Evolutionary conservation across 2,888 invertebrate genomes (phyloP), one percentile per base, ranked within the genome.

Genomic region (Polymixis lichenea): DNA sequence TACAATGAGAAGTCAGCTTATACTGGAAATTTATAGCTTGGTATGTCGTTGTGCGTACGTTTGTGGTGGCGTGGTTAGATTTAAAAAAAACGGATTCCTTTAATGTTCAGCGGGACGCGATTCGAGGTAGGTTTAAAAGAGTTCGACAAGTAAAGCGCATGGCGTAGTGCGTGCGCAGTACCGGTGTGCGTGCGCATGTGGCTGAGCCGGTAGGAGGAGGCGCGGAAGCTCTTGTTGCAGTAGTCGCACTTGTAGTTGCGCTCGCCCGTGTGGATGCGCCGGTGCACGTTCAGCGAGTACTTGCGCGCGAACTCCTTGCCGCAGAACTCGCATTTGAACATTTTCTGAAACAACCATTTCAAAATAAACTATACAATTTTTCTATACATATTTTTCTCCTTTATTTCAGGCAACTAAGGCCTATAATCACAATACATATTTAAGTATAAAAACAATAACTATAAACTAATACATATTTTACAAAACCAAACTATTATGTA

Each of bases 251-350:
- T 97, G 94, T 98, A 99, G 95, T 98, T 98, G 72, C 98, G 97
- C 91, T 99, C 99, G 17, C 98, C 98, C 0, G 98, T 98, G 93
- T 98, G 98, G 67, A 98, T 98, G 72, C 98, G 97, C 0, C 98
- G 97, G 92, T 99, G 99, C 0, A 99, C 97, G 70, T 98, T 98
- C 68, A 99, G 94, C 0, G 98, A 98, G 93, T 99, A 99, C 88
- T 98, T 98, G 65, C 99, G 97, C 0, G 98, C 98, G 94, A 99
- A 99, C 90, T 98, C 98, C 91, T 99, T 99, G 73, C 98, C 98
- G 91, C 99, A 99, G 91, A 98, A 99, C 90, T 98, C 98, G 92
- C 99, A 99, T 90, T 98, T 98, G 92, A 98, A 98, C 85, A 98
- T 97, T 93, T 98, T 98, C 93, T 98, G 92, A 1, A 66, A 75